Conservation (phyloP, 2,797 vertebrate species). For the Halcyon leucocephala region DNA sequence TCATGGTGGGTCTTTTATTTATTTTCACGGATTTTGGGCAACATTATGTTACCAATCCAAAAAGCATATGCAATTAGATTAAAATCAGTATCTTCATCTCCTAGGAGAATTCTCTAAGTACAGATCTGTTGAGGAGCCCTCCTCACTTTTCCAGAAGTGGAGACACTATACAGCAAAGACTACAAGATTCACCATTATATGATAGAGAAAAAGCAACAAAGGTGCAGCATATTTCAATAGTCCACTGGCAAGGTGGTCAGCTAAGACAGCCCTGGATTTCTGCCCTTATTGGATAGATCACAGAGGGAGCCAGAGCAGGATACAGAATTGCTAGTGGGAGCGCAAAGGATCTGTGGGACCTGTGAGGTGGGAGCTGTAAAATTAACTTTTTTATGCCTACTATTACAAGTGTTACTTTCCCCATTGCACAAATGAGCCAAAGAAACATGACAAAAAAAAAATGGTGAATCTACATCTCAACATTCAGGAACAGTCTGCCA, state of each 20-base stretch:
- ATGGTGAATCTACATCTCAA: not conserved
- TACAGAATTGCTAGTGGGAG: not conserved
- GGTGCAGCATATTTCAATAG: not conserved
- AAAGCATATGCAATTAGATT: not conserved
- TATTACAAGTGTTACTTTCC: not conserved
- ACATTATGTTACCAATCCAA: not conserved
- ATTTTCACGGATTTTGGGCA: not conserved
- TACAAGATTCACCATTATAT: not conserved
- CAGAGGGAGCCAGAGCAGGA: not conserved
- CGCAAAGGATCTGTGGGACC: not conserved
- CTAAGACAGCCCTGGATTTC: not conserved
- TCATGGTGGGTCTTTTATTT: not conserved
- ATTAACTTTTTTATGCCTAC: not conserved
- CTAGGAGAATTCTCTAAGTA: not conserved
- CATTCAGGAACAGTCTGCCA: conserved; percentile 24
- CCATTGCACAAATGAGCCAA: not conserved
- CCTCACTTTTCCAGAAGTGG: not conserved
- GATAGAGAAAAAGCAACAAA: not conserved
- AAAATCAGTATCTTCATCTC: not conserved
- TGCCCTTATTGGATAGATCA: not conserved
- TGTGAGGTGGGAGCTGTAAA: not conserved
- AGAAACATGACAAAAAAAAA: not conserved
- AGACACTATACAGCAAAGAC: not conserved
- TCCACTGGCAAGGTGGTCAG: not conserved
- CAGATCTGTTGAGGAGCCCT: not conserved